A percentile compares a stretch with the other conserved stretches of the same genome.
These are phyloP conservation scores for Grapholita molesta DNA, from an alignment of 1,140 invertebrate species.

Conservation along the genomic window DNA sequence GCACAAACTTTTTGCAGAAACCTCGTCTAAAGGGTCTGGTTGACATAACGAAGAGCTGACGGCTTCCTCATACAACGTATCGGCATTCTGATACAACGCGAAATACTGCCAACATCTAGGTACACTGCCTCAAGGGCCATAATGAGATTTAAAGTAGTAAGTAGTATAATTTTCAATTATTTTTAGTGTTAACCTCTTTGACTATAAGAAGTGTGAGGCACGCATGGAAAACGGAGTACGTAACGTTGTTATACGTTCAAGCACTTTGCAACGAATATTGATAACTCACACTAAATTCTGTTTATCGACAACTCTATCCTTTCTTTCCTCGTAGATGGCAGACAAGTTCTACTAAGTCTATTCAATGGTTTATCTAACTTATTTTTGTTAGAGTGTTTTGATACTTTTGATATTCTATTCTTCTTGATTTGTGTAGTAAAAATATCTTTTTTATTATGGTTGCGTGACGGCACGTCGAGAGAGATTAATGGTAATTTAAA, in stretches of 20 bases:
- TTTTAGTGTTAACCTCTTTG: neutral
- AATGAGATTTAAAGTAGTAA: too few species aligned
- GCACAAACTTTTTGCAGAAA: too few species aligned
- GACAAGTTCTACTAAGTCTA: neutral
- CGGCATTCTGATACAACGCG: too few species aligned
- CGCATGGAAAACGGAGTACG: neutral
- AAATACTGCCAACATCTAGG: too few species aligned
- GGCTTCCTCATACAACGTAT: too few species aligned
- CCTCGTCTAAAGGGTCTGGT: too few species aligned
- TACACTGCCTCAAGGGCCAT: too few species aligned
- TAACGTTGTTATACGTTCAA: neutral
- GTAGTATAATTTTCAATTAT: too few species aligned
- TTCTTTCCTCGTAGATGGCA: neutral
- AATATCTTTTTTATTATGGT: neutral
- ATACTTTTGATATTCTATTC: neutral
- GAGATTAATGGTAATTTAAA: too few species aligned
- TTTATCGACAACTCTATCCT: constrained; percentile 2
- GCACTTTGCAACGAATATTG: constrained; percentile 11
- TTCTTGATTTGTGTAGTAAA: neutral
- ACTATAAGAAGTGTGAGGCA: neutral
- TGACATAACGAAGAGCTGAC: too few species aligned
- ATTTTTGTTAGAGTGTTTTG: neutral
- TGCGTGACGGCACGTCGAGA: too few species aligned
- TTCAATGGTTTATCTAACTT: neutral
- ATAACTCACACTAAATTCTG: constrained; percentile 14